A percentile compares a stretch with the other conserved stretches of the same genome.
Conservation (phyloP, 2,888 invertebrate species). For the Spatulosminthurus flaviceps region DNA sequence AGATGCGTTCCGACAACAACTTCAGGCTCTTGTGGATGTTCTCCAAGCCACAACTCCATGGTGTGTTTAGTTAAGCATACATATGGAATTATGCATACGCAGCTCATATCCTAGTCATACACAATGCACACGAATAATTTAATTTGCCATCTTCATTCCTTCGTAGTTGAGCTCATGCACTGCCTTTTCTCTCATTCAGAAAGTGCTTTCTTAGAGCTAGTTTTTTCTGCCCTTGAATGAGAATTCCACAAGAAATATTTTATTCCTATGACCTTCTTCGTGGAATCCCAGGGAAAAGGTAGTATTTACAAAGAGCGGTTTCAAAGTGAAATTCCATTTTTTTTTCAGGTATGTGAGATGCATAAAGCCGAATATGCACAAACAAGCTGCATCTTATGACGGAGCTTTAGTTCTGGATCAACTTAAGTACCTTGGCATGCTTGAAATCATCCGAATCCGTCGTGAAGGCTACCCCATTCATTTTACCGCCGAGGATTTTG, state of each 20-base stretch:
- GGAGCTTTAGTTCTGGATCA: slow-evolving; percentile 85
- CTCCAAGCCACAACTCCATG: slow-evolving; percentile 89
- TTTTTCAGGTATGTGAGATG: slow-evolving; percentile 82
- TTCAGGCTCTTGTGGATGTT: slow-evolving; percentile 88
- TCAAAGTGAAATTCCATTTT: neutral
- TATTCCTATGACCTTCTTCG: too few species aligned
- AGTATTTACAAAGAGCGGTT: too few species aligned
- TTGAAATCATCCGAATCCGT: slow-evolving; percentile 89
- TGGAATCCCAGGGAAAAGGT: too few species aligned
- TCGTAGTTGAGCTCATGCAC: neutral
- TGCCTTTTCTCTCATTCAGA: neutral
- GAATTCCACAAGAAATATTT: neutral
- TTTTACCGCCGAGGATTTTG: slow-evolving; percentile 79
- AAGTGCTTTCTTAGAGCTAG: too few species aligned
- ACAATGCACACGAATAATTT: too few species aligned
- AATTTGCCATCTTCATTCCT: too few species aligned
- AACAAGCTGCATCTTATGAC: slow-evolving; percentile 81
- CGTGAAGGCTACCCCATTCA: slow-evolving; percentile 91
- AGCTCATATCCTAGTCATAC: too few species aligned
- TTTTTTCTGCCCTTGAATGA: neutral
- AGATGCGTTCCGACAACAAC: slow-evolving; percentile 86
- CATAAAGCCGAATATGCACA: slow-evolving; percentile 89
- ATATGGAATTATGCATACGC: neutral
- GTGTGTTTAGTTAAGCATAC: slow-evolving; percentile 65
- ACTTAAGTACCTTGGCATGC: slow-evolving; percentile 88